Evolutionary conservation across 2,888 invertebrate genomes (phyloP), one percentile per base, ranked within the genome.

Genomic region (Abrostola tripartita): DNA sequence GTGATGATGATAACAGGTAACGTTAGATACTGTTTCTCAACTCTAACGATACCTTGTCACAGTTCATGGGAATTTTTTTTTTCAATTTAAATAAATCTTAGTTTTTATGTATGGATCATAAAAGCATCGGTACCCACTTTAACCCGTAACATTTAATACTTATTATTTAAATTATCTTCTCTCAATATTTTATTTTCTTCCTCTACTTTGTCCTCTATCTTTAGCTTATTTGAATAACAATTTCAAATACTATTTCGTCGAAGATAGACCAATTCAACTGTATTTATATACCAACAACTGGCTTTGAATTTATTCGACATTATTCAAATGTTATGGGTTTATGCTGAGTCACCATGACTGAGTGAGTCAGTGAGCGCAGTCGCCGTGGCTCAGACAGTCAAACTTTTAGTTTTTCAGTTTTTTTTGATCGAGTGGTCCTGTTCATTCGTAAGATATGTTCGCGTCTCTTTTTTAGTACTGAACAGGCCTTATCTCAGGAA

Each of bases 271-370:
- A n/a, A 61, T n/a, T 24, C 51, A 61, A 40, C 24, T 42, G 24
- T 52, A 60, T 51, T 12, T 50, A 37, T 55, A 10, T 62, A 49
- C 35, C 5, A 24, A 40, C 40, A 7, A 51, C 56, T 71, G 65
- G 55, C 44, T 70, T 61, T 47, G 37, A 35, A 36, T 24, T 50
- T 61, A 53, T 61, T 75, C 61, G 52, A 51, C 14, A 42, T 58
- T 74, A 71, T 59, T 74, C n/a, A 58, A 73, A 69, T 61, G 71
- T 70, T 69, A 60, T 61, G 57, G 37, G 62, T 65, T 78, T 77
- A 59, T 79, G 86, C 76, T 64, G 77, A 86, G 82, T 87, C 88
- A 87, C 71, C 75, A 73, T 84, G 82, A 85, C 64, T 74, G 69
- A 66, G 62, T 62, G 37, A 56, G 52, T 60, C 52, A n/a, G n/a